These are phyloP conservation scores for Sebastes oblongus DNA, from an alignment of 2,797 vertebrate species.

Conservation along the genomic window DNA sequence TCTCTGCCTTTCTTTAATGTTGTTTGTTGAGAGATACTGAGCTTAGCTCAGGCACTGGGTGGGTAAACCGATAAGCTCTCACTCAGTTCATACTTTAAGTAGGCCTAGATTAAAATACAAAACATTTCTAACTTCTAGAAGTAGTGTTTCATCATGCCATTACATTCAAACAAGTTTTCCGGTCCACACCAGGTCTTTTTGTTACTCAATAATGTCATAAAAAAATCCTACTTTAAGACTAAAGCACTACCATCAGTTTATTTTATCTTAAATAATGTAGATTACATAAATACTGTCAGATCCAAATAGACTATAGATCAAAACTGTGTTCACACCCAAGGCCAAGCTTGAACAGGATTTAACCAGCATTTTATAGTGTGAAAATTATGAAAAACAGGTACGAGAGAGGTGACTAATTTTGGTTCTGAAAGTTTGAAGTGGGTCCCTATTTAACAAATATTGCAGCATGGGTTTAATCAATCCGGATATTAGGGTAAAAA, in stretches of 20 bases:
- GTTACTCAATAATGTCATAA: background rate
- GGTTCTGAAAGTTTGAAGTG: background rate
- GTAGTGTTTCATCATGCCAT: background rate
- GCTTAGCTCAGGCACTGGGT: background rate
- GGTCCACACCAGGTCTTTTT: background rate
- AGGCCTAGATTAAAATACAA: background rate
- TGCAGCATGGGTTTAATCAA: background rate
- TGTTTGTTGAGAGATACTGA: conserved; percentile 38
- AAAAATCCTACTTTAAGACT: background rate
- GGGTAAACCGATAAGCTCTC: conserved; percentile 13
- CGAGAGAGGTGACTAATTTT: background rate
- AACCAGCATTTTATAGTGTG: background rate
- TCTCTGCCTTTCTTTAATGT: conserved; percentile 32
- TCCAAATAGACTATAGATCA: background rate
- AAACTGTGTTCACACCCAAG: background rate
- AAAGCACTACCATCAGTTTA: background rate
- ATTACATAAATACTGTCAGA: background rate
- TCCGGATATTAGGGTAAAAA: background rate
- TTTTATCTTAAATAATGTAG: background rate
- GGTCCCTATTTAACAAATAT: background rate
- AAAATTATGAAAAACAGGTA: background rate
- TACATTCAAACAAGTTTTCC: background rate
- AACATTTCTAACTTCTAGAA: background rate
- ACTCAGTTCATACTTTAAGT: background rate
- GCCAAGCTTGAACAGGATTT: background rate